Evolutionary conservation across 2,113 vertebrate species (phyloP), one percentile per base, ranked within the genome.

Genomic region (Psettodes erumei): DNA sequence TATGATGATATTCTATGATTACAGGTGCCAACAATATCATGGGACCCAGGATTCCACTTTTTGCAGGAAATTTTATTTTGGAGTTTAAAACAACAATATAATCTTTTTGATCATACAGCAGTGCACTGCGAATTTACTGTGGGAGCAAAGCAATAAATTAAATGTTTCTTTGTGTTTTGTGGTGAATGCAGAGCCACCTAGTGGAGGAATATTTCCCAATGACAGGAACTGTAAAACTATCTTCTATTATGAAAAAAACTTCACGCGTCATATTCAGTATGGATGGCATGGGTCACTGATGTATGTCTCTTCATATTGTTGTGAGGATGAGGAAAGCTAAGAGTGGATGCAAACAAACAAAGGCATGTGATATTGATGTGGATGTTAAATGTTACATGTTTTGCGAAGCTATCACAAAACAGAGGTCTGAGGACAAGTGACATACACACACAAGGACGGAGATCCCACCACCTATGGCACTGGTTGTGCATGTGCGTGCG

Each of bases 381-480:
- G 15, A 30, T 25, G 45, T 56, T 28, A 28, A 50, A 69, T 42
- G 10, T 59, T 53, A 55, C 60, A 74, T 84, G 30, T 69, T n/a
- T 47, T 28, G n/a, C 62, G 45, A 66, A 58, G 48, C 42, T 70
- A 33, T 75, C 64, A 84, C 30, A 50, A 80, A 75, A 60, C 66
- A 75, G 53, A 77, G 77, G 25, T 70, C 64, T 71, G 64, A 77
- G 87, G 86, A 85, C 81, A 84, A 76, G 61, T 33, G 43, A 80
- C 75, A 85, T 71, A 86, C 59, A 86, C 71, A 74, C 69, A 91
- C 89, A 92, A 73, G 55, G 78, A 77, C 54, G 61, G 56, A 81
- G 80, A 89, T 87, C 68, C 84, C 87, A 89, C 87, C 86, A 90
- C 81, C 88, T 85, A 82, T 86, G 86, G 78, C 60, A 72, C 51